A percentile compares a stretch with the other conserved stretches of the same genome.
Conservation (phyloP, 1,140 invertebrate genomes). For the Rhopalosiphum maidis region DNA sequence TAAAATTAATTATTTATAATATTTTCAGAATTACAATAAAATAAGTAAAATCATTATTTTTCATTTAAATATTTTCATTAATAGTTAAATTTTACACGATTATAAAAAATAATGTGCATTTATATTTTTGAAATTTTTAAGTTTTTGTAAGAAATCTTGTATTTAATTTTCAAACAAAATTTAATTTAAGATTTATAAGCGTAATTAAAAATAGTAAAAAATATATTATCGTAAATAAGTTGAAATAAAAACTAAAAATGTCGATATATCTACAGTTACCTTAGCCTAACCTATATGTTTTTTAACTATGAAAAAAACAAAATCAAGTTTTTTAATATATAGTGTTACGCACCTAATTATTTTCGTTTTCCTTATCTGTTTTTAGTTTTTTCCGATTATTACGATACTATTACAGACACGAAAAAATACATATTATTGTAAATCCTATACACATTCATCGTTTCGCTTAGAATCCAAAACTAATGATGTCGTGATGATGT, state of each 20-base stretch:
- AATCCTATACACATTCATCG: neutral
- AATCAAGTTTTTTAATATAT: neutral
- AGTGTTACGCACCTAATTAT: neutral
- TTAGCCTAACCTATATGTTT: no score
- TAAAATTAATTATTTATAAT: no score
- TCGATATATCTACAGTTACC: neutral
- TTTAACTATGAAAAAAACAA: neutral
- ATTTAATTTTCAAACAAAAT: no score
- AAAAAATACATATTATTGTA: neutral
- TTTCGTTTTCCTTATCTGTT: neutral
- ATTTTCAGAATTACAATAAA: no score
- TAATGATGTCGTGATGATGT: neutral
- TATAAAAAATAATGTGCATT: no score
- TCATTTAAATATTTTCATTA: no score
- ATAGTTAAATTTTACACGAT: no score
- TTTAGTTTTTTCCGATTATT: neutral
- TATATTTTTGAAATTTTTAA: no score
- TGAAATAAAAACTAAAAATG: neutral
- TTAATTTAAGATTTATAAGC: no score
- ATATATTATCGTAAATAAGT: neutral
- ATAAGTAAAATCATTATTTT: no score
- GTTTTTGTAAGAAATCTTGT: no score
- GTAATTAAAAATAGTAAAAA: neutral
- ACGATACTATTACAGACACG: neutral
- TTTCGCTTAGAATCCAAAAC: neutral